Conservation (phyloP, 2,113 vertebrate genomes). For the Eudyptes chrysolophus region DNA sequence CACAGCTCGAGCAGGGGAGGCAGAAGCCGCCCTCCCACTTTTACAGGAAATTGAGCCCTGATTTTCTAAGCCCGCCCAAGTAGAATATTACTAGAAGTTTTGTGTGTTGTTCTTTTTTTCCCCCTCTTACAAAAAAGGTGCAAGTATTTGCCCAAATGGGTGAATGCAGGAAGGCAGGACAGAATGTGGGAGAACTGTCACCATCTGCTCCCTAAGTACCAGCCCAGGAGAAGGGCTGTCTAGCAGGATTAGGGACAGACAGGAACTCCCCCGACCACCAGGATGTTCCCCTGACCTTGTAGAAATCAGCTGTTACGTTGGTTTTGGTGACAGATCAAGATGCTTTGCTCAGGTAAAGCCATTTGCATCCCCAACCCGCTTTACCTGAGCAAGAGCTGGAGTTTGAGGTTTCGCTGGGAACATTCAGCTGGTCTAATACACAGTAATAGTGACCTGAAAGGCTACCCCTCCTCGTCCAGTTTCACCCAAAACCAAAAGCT, state of each 20-base stretch:
- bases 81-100: neutral
- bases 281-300: neutral
- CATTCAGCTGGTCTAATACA: slow-evolving; percentile 78
- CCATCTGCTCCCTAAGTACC: neutral
- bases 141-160: neutral
- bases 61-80: neutral
- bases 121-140: neutral
- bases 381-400: neutral
- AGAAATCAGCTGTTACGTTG: neutral
- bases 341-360: slow-evolving; percentile 32
- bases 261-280: neutral
- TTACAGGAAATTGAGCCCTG: fast-evolving
- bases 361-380: neutral
- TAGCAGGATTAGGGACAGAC: neutral
- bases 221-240: neutral
- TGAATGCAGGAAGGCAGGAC: neutral
- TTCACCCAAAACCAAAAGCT: neutral
- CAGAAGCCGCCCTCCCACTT: neutral
- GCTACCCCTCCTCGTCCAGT: slow-evolving; percentile 5
- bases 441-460: slow-evolving; percentile 46
- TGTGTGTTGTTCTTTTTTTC: neutral
- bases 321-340: neutral
- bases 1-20: neutral
- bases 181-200: neutral
- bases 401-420: slow-evolving; percentile 65